Evolutionary conservation across 2,888 invertebrate genomes (phyloP).

Genomic region (Nasonovia ribisnigri): DNA sequence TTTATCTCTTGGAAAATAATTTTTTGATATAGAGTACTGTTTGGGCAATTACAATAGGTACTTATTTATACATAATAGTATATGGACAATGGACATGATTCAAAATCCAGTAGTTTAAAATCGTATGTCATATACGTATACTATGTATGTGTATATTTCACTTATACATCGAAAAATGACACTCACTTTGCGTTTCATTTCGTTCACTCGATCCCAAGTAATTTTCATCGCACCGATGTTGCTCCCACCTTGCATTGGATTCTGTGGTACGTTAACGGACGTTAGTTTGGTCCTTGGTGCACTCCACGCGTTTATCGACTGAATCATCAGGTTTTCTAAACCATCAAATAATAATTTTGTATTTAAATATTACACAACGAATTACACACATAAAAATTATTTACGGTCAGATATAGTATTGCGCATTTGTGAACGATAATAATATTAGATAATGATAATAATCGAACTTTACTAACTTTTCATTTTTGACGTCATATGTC

Average conservation of each 20-base stretch:
- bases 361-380: background rate
- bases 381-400: background rate
- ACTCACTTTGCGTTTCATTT: background rate
- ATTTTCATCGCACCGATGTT: background rate
- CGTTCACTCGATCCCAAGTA: background rate
- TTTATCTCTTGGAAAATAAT: background rate
- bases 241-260: background rate
- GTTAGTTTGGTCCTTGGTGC: background rate
- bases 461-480: background rate
- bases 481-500: background rate
- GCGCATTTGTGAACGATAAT: too few species aligned
- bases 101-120: too few species aligned
- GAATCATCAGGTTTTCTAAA: background rate
- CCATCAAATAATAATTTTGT: background rate
- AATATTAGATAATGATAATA: background rate
- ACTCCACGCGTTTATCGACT: background rate
- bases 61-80: too few species aligned
- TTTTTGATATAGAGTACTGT: background rate
- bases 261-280: background rate
- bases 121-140: background rate
- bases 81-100: too few species aligned
- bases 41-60: too few species aligned
- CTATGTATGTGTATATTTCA: background rate
- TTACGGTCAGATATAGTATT: background rate
- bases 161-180: background rate